Conservation (phyloP, 2,797 vertebrate species). For the Threskiornis aethiopicus region DNA sequence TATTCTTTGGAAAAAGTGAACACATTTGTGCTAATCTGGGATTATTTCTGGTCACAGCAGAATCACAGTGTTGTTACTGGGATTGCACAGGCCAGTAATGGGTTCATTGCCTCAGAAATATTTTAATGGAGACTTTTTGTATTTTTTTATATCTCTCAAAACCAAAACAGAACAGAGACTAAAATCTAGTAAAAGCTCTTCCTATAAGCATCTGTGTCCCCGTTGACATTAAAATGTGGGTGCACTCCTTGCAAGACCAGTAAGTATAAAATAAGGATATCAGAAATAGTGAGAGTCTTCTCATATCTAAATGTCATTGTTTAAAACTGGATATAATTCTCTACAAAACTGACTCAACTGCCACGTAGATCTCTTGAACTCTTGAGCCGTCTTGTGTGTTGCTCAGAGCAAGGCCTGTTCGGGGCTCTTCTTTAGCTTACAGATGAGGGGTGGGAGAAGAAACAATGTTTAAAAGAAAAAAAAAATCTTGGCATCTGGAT, state of each 20-base stretch:
- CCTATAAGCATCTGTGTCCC: neutral
- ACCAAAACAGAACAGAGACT: neutral
- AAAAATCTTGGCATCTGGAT: neutral
- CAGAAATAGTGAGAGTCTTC: neutral
- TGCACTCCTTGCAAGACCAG: neutral
- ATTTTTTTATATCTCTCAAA: neutral
- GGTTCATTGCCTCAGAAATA: neutral
- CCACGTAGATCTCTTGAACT: neutral
- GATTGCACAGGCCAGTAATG: neutral
- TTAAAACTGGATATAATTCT: neutral
- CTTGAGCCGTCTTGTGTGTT: neutral
- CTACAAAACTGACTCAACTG: neutral
- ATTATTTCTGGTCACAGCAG: slow-evolving; percentile 4
- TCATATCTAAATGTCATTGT: neutral
- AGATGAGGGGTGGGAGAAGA: neutral
- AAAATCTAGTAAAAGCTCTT: neutral
- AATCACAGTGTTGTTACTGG: neutral
- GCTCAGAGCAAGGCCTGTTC: neutral
- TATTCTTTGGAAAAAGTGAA: neutral
- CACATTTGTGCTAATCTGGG: neutral
- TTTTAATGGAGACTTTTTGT: neutral
- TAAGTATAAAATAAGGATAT: neutral
- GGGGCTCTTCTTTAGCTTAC: neutral
- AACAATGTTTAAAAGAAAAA: neutral
- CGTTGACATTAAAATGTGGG: neutral